Evolutionary conservation across 2,888 invertebrate genomes (phyloP).

Genomic region (Orchesella flavescens): DNA sequence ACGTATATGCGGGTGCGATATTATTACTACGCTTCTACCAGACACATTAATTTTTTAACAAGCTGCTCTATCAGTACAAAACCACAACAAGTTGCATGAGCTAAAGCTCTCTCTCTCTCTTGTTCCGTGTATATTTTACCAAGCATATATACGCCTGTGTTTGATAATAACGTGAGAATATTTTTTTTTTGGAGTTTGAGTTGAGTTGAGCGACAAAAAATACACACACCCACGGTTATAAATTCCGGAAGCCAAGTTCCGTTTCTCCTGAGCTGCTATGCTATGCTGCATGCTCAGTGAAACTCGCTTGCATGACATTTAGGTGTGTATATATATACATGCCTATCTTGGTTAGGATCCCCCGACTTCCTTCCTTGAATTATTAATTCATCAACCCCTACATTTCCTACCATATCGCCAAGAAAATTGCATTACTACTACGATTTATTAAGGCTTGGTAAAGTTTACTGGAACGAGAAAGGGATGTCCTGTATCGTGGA

Average conservation of each 20-base stretch:
- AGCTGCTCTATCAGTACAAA: no score
- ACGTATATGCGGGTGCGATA: no score
- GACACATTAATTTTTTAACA: not conserved
- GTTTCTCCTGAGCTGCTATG: slow-evolving; percentile 18
- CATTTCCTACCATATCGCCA: no score
- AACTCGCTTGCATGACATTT: not conserved
- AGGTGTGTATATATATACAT: not conserved
- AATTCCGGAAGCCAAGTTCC: slow-evolving; percentile 53
- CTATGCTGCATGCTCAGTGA: not conserved
- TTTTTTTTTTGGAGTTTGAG: no score
- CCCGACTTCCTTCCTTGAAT: slow-evolving; percentile 31
- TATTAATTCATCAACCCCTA: slow-evolving; percentile 1
- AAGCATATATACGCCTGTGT: not conserved
- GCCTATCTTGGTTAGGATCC: not conserved
- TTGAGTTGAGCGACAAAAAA: no score
- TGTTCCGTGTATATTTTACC: not conserved
- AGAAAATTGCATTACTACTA: no score
- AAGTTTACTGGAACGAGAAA: not conserved
- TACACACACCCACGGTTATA: slow-evolving; percentile 13
- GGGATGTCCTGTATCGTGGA: slow-evolving; percentile 18
- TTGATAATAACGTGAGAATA: not conserved
- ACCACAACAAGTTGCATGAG: no score
- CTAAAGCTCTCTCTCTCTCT: not conserved
- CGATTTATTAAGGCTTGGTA: not conserved
- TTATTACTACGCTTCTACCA: no score